Evolutionary conservation across 2,113 vertebrate genomes (phyloP), one percentile per base, ranked within the genome.

Genomic region (Apteryx owenii): DNA sequence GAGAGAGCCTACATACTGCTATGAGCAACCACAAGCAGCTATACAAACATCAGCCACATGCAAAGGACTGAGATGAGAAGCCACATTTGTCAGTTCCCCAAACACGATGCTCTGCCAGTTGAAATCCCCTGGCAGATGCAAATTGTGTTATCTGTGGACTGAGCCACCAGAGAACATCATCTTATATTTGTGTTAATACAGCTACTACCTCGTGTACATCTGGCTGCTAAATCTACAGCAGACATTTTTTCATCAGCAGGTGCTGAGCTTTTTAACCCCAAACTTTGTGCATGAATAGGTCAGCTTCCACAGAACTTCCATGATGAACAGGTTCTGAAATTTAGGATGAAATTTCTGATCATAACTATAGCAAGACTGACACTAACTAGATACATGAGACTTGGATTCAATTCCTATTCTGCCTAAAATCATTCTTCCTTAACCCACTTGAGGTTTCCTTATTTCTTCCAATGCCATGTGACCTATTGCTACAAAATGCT

Each of bases 61-160:
- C 64, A 65, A 54, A 61, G 7, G 15, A 29, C 33, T 36, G 25
- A 48, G 62, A 53, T 19, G 46, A 71, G 72, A 76, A 48, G 16
- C 10, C 48, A 28, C 9, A 8, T 46, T 9, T 46, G 36, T 48
- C 66, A 29, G 48, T 46, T 80, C 23, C 73, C 42, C 33, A 81
- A 76, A 31, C 21, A 12, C 0, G 1, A 18, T 0, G 0, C 9
- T 80, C 68, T 61, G 20, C 25, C 5, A 2, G 29, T 36, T 85
- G 79, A 80, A 91, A 64, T 31, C 19, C 23, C 23, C 25, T 8
- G 28, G 33, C 33, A 75, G 62, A 31, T 36, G 33, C 38, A 31
- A n/a, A 38, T 36, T 25, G 50, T 42, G 11, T 19, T 50, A 25
- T 53, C 50, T 42, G 44, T 66, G 50, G 50, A 40, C 44, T 60